Evolutionary conservation across 1,140 invertebrate species (phyloP), one percentile per base, ranked within the genome.

Genomic region (Maniola jurtina): DNA sequence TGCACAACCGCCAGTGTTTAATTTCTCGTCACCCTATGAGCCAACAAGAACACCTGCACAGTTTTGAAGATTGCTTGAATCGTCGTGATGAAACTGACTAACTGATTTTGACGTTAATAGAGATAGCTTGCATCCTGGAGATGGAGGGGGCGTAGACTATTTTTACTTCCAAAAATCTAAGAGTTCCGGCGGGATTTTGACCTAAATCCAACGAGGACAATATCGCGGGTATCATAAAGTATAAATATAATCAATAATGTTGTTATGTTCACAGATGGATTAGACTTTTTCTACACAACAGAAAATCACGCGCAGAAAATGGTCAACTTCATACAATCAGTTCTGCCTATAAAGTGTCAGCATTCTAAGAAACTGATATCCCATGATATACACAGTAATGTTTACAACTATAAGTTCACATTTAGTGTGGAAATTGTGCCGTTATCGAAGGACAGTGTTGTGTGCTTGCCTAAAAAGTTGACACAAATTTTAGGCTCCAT

Each of bases 351-450:
- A 78, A 95, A 95, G 80, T 96, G 95, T 85, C 94, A 96, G 66
- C 95, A 96, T 76, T 98, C 98, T 0, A 98, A 99, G 87, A 98
- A 99, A 80, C 92, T 99, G 10, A 96, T 99, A 73, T 99, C 98
- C 1, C 98, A 99, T 82, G 99, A 99, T 90, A 96, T 97, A 38
- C 97, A 98, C 84, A 99, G 96, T 82, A 99, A 99, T 83, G 94
- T 95, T 40, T 99, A 97, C 88, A 99, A 99, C 88, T 99, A 99
- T 88, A 99, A 99, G 90, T 96, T 96, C 80, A 95, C 96, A 42
- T 97, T 94, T 89, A 96, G 96, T 72, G 95, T 99, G 62, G 98
- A 99, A 89, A 97, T 99, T 81, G 97, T 98, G 0, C 99, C 99
- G 0, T 87, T 99, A 15, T 99, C 98, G 35, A 99, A 99, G 86